Conservation (phyloP, 2,888 invertebrate genomes). For the Choreutis nemorana region DNA sequence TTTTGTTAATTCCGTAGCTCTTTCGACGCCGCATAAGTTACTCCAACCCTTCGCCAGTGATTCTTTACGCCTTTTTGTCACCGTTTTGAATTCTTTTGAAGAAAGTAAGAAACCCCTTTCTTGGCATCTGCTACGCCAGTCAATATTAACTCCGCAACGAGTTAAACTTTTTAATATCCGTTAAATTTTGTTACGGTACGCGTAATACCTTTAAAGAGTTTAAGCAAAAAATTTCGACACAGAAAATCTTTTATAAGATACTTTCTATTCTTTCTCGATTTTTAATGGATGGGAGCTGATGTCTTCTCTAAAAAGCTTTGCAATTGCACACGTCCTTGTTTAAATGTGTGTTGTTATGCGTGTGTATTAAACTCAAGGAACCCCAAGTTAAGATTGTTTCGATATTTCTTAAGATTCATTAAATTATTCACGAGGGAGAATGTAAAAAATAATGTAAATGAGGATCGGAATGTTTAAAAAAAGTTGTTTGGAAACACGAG, state of each 20-base stretch:
- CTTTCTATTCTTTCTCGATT: too few species aligned
- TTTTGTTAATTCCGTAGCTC: slow-evolving; percentile 62
- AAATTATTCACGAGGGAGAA: slow-evolving; percentile 61
- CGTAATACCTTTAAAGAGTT: slow-evolving; percentile 46
- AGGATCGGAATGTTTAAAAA: slow-evolving; percentile 51
- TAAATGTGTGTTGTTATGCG: too few species aligned
- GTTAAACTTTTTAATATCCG: slow-evolving; percentile 68
- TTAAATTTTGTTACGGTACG: slow-evolving; percentile 59
- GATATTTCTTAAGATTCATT: slow-evolving; percentile 57
- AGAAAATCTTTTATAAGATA: too few species aligned
- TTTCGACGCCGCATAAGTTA: slow-evolving; percentile 66
- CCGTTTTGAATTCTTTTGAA: slow-evolving; percentile 64
- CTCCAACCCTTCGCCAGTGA: slow-evolving; percentile 52
- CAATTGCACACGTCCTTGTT: too few species aligned
- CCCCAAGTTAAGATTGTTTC: too few species aligned
- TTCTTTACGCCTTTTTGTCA: slow-evolving; percentile 67
- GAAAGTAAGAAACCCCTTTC: slow-evolving; percentile 57
- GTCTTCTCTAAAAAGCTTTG: too few species aligned
- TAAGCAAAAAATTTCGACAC: slow-evolving; percentile 14
- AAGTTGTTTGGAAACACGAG: slow-evolving; percentile 60
- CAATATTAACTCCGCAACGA: slow-evolving; percentile 63
- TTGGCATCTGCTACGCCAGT: slow-evolving; percentile 65
- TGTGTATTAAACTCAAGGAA: too few species aligned
- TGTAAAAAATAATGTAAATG: slow-evolving; percentile 58
- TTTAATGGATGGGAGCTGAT: too few species aligned